Percentiles rank a stretch among this genome's conserved stretches.
These are phyloP conservation scores for Eueremaeus valkanovi DNA, from an alignment of 2,888 invertebrate genomes.

Conservation along the genomic window DNA sequence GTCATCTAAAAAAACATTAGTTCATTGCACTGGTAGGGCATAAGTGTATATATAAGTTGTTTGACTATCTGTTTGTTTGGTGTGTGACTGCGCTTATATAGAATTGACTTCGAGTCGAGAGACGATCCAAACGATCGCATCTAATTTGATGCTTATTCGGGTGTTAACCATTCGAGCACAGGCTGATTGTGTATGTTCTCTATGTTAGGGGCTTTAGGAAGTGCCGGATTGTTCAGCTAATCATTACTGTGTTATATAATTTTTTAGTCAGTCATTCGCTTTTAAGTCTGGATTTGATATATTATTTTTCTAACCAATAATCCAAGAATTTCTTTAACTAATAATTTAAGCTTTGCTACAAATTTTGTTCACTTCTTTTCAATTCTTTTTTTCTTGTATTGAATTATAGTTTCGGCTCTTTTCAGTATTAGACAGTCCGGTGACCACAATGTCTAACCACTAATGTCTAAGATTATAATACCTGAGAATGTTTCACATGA, in stretches of 20 bases:
- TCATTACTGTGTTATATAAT: background rate
- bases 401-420: no score
- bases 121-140: background rate
- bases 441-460: no score
- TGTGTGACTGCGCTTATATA: conserved; percentile 1
- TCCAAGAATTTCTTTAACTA: background rate
- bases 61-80: conserved; percentile 19
- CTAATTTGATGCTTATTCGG: background rate
- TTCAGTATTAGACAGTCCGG: no score
- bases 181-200: background rate
- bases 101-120: conserved; percentile 2
- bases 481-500: no score
- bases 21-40: conserved; percentile 28
- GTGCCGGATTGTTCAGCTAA: background rate
- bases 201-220: background rate
- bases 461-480: no score
- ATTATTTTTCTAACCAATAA: background rate
- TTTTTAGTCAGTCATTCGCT: background rate
- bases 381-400: no score
- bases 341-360: no score
- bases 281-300: background rate
- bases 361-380: no score
- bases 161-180: conserved; percentile 3
- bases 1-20: conserved; percentile 5
- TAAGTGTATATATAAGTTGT: background rate